Base-by-base conservation (phyloP, 1,140 invertebrate genomes). In the Bombyx mandarina region DNA sequence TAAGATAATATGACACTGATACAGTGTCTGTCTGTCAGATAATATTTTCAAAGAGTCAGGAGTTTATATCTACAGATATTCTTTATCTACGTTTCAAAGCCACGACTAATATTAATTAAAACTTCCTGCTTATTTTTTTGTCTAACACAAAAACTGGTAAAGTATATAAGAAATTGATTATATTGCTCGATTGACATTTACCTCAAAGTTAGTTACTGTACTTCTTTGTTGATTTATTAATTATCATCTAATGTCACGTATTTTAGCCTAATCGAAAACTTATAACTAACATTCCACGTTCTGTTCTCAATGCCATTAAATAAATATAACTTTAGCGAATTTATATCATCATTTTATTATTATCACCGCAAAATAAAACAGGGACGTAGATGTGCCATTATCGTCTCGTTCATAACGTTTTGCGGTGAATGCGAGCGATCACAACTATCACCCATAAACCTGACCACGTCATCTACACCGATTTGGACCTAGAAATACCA, bases 401-500 rank as follows among this genome's bases (percentile, higher is more conserved):
- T 76, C 71, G 69, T 79, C 75, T 82, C 71, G 74, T 83, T 80
- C 65, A 63, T 54, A 75, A 72, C 71, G 77, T 76, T 76, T 82
- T 84, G 81, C 65, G 81, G 81, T 82, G 61, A 73, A 63, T 60
- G 66, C 71, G 65, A 74, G 75, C 71, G 68, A 77, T 78, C 76
- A 77, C 63, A 76, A 63, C 68, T 72, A 79, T 81, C 70, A 79
- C 62, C 63, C 69, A 65, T 70, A 67, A 57, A 65, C 73, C 65
- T 59, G 67, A 58, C 62, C 70, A 51, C 74, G 75, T 70, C 71
- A 63, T 69, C 72, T 75, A 56, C 61, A 58, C 61, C 66, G 65
- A 69, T 75, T 65, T 68, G 68, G 60, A 61, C 61, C 63, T 62
- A 35, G 26, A 35, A 35, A 5, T 35, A 35, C 26, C 26, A 35